Base-by-base conservation (phyloP, 1,140 invertebrate genomes). In the Scaptomyza graminum region DNA sequence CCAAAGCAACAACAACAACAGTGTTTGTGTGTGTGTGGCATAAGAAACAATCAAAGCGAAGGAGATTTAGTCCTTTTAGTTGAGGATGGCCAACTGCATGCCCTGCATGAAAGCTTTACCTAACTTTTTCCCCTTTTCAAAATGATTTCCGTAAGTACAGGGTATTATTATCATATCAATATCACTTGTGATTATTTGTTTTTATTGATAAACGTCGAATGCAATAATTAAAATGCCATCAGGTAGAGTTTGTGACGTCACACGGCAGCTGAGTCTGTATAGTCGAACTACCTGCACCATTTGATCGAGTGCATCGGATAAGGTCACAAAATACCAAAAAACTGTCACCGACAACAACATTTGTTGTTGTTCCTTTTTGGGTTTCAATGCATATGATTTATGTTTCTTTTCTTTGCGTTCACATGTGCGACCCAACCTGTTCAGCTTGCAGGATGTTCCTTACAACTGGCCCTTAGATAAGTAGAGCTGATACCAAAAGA, bases 181-280 rank as follows among this genome's bases (percentile, higher is more conserved):
- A 28, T 56, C 16, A 28, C 37, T 12, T 52, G 51, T 31, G 28
- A 7, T 7, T 74, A 55, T 79, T 66, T 79, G 68, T 54, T 68
- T 54, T 68, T 41, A 22, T 3, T 69, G 59, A 39, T 82, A 74
- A 82, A 75, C 46, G 74, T 47, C 34, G 22, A 16, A 12, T 50
- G 47, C 65, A 55, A 82, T 77, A 87, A 85, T 85, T 85, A 85
- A 85, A 85, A 87, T 82, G 71, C 78, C 74, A 87, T 87, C 78
- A 87, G 56, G 44, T 22, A 22, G 15, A n/a, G 13, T 5, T n/a
- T 73, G 64, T 62, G 56, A 62, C 50, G 56, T 62, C 74, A 68
- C 47, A 25, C 25, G 8, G 37, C 61, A 70, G 56, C 43, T 62
- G 70, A 50, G n/a, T 46, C 50, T 4, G 15, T 69, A 54, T 28